Conservation (phyloP, 1,140 invertebrate genomes). For the Panulirus ornatus region DNA sequence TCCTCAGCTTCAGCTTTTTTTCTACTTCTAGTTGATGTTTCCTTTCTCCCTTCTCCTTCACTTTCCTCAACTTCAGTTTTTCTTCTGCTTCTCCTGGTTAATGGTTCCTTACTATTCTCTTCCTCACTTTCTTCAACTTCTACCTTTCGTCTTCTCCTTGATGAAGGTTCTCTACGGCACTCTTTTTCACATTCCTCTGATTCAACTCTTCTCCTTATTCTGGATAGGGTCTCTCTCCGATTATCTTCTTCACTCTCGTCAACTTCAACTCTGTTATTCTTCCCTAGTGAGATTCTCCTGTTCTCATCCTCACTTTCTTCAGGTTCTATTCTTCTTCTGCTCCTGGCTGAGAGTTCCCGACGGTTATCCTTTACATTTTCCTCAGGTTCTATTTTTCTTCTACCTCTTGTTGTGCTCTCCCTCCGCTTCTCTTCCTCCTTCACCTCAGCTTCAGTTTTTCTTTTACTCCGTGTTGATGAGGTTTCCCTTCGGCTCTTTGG, state of each 20-base stretch:
- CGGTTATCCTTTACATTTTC: slow-evolving; percentile 80
- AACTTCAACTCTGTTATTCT: slow-evolving; percentile 27
- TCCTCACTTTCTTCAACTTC: slow-evolving; percentile 77
- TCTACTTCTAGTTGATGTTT: slow-evolving; percentile 10
- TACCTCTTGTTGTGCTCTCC: slow-evolving; percentile 49
- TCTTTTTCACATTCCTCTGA: background rate
- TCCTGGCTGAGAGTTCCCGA: slow-evolving; percentile 78
- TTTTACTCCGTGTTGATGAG: slow-evolving; percentile 25
- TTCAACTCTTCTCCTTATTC: slow-evolving; percentile 10
- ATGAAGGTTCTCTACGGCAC: slow-evolving; percentile 73
- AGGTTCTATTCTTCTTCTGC: slow-evolving; percentile 78
- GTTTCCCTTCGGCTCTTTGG: slow-evolving; percentile 53
- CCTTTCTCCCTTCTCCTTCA: slow-evolving; percentile 75
- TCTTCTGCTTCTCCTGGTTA: slow-evolving; percentile 68
- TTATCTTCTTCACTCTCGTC: slow-evolving; percentile 48
- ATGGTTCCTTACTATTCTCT: slow-evolving; percentile 81
- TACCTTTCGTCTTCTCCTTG: slow-evolving; percentile 2
- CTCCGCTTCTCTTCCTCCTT: slow-evolving; percentile 67
- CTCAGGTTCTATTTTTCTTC: background rate
- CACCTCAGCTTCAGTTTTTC: background rate
- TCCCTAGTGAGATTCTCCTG: slow-evolving; percentile 1
- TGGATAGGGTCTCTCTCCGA: background rate
- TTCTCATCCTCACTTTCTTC: slow-evolving; percentile 78
- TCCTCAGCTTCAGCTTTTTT: slow-evolving; percentile 38
- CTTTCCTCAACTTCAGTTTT: slow-evolving; percentile 79